Percentiles rank a stretch among this genome's conserved stretches.
Conservation (phyloP, 2,888 invertebrate genomes). For the Celastrina argiolus region DNA sequence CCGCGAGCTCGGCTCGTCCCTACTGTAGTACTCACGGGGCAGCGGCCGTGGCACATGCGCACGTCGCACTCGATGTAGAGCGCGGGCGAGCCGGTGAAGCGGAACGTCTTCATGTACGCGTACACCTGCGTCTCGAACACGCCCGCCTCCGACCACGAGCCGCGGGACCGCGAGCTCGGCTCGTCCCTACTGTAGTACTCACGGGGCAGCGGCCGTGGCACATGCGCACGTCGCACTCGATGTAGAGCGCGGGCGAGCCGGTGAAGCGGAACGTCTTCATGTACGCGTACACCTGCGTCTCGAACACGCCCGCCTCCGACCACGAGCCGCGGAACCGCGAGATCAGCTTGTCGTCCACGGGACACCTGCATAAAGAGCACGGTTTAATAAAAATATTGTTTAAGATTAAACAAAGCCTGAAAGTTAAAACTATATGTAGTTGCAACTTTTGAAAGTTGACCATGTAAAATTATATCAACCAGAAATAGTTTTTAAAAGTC, state of each 20-base stretch:
- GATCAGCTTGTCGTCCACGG: constrained; percentile 94
- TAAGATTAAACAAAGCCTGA: not conserved
- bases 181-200: constrained; percentile 51
- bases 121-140: constrained; percentile 91
- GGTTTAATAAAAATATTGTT: not conserved
- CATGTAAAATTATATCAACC: no score
- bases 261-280: constrained; percentile 97
- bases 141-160: constrained; percentile 58
- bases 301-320: constrained; percentile 92
- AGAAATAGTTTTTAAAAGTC: not conserved
- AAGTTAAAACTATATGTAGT: no score
- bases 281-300: constrained; percentile 95
- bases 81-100: constrained; percentile 95
- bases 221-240: constrained; percentile 96
- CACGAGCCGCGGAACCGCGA: constrained; percentile 95
- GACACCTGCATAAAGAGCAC: constrained; percentile 79
- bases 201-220: constrained; percentile 97
- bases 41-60: constrained; percentile 95
- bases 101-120: constrained; percentile 96
- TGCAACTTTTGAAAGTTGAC: no score
- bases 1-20: not conserved
- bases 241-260: constrained; percentile 94
- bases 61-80: constrained; percentile 97
- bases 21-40: constrained; percentile 83
- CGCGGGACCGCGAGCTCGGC: not conserved